Evolutionary conservation across 2,888 invertebrate genomes (phyloP).

Genomic region (Coecobrya sp.): DNA sequence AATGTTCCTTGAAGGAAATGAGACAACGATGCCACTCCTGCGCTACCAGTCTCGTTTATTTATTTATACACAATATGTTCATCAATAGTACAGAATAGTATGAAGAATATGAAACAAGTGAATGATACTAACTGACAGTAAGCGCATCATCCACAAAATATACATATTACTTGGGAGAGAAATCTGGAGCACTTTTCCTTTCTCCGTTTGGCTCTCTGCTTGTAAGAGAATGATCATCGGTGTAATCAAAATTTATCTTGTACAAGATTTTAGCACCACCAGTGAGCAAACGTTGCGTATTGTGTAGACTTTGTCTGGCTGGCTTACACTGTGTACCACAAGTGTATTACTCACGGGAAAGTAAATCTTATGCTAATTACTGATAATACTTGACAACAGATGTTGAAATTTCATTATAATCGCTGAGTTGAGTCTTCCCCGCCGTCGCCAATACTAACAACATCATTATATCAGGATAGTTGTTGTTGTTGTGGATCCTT

Average conservation of each 20-base stretch:
- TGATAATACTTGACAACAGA: constrained; percentile 87
- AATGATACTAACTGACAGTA: neutral
- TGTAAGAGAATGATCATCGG: neutral
- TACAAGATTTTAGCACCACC: constrained; percentile 25
- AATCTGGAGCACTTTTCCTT: constrained; percentile 34
- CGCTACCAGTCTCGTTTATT: neutral
- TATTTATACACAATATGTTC: constrained; percentile 32
- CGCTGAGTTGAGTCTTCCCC: neutral
- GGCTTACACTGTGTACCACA: constrained; percentile 39
- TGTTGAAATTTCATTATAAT: constrained; percentile 81
- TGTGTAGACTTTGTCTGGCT: constrained; percentile 25
- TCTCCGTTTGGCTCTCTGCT: constrained; percentile 14
- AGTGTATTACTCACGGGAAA: constrained; percentile 85
- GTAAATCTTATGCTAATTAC: constrained; percentile 87
- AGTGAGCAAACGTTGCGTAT: neutral
- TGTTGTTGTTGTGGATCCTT: constrained; percentile 37
- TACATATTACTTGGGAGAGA: neutral
- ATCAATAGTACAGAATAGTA: neutral
- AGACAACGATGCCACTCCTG: too few relatives aligned
- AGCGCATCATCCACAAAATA: neutral
- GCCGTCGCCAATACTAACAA: neutral
- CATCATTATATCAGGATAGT: neutral
- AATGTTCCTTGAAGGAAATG: too few relatives aligned
- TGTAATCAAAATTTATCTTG: constrained; percentile 48
- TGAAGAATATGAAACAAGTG: neutral